Evolutionary conservation across 2,113 vertebrate genomes (phyloP).

Genomic region (Sceloporus undulatus): DNA sequence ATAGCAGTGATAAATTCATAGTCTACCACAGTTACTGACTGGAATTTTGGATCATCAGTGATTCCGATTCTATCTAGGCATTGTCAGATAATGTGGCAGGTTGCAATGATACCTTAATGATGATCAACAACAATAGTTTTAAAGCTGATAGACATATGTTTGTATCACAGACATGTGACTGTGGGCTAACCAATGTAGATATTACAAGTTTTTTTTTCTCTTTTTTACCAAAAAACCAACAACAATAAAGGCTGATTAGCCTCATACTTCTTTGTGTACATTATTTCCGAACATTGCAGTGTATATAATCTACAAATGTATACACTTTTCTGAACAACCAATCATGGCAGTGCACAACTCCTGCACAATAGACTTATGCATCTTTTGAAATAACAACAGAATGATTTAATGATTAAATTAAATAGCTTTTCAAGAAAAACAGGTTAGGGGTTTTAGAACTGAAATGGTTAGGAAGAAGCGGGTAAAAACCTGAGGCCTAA

Average conservation of each 20-base stretch:
- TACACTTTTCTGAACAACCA: not conserved
- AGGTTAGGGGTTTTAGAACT: not conserved
- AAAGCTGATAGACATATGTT: not conserved
- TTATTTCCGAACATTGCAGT: not conserved
- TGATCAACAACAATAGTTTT: too few species aligned
- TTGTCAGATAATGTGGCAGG: too few species aligned
- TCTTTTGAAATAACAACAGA: not conserved
- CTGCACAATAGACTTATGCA: not conserved
- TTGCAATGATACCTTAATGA: too few species aligned
- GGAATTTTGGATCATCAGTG: too few species aligned
- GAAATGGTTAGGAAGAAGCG: slow-evolving; percentile 12
- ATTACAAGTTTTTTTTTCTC: not conserved
- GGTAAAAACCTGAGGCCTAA: slow-evolving; percentile 2
- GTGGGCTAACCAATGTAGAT: not conserved
- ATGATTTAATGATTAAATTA: not conserved
- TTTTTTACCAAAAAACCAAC: too few species aligned
- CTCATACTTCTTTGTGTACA: not conserved
- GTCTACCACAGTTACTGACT: too few species aligned
- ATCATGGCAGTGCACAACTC: not conserved
- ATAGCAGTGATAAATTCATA: too few species aligned
- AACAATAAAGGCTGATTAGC: not conserved
- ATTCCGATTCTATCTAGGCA: too few species aligned
- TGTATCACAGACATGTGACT: not conserved
- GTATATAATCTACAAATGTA: not conserved
- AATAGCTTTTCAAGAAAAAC: not conserved